Percentiles rank a stretch among this genome's conserved stretches.
Conservation (phyloP, 64 coral and sea anemone genomes). For the Pocillopora damicornis region DNA sequence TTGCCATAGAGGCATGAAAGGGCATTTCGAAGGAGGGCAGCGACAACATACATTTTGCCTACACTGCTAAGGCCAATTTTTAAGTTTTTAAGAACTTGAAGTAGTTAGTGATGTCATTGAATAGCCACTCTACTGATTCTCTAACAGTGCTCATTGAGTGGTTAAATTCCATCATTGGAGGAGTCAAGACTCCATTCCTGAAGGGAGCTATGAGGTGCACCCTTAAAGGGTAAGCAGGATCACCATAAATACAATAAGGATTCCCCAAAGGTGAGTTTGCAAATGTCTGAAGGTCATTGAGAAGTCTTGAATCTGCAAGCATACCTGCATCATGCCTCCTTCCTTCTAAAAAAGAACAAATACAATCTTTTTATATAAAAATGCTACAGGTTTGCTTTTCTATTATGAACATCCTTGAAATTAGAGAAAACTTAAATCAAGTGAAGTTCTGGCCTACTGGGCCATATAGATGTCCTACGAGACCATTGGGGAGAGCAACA, state of each 20-base stretch:
- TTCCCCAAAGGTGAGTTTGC: not conserved
- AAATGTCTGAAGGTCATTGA: not conserved
- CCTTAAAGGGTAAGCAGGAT: constrained; percentile 3
- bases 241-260: not conserved
- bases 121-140: constrained; percentile 6
- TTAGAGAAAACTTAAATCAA: not conserved
- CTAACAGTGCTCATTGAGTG: constrained; percentile 4
- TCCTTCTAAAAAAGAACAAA: not conserved
- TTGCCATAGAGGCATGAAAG: constrained; percentile 21
- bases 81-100: constrained; percentile 12
- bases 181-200: not conserved
- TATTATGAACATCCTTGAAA: not conserved
- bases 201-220: not conserved
- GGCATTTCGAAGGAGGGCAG: constrained; percentile 16
- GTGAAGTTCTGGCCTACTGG: not conserved
- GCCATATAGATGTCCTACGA: not conserved
- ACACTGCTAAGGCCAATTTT: constrained; percentile 3
- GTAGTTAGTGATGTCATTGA: not conserved
- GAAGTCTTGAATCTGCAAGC: not conserved
- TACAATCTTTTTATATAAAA: constrained; percentile 5
- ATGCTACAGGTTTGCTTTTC: not conserved
- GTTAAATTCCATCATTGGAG: constrained; percentile 6
- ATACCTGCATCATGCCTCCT: constrained; percentile 1
- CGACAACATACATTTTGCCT: constrained; percentile 5
- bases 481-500: not conserved